Base-by-base conservation (phyloP, 2,888 invertebrate species). In the Melanostoma scalare region DNA sequence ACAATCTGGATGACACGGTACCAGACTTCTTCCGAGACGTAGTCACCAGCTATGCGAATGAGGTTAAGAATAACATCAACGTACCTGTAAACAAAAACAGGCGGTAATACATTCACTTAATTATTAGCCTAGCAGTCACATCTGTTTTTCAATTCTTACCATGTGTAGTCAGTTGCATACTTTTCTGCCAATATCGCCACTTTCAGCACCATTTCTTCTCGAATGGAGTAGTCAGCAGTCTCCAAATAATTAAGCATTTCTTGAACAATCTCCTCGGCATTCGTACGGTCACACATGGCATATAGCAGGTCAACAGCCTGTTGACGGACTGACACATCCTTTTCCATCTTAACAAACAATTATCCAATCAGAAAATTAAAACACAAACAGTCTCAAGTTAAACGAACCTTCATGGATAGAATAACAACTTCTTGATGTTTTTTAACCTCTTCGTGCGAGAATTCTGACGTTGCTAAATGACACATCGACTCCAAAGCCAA, bases 381-480 rank as follows among this genome's bases (percentile, higher is more conserved):
- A 20, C 20, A 20, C 20, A 20, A 20, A 20, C 20, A 20, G 1
- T 1, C 20, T 20, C 20, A 20, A 20, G 20, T 20, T 6, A 3
- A 31, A 60, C n/a, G 2, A 88, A 94, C 94, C 92, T 99, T 99
- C 94, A 99, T 96, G 3, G 99, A 99, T 67, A 98, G 94, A 88
- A 99, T 99, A 56, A 99, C 99, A 56, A 99, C 99, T 92, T 99
- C 99, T 92, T 99, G 99, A 90, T 99, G 99, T 89, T 99, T 99
- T 91, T 99, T 99, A 9, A 99, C 99, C 86, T 99, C 99, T 91
- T 99, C 99, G 92, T 99, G 99, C 38, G 99, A 99, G 92, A 99
- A 99, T 92, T 99, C 99, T 0, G 99, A 99, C 20, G 98, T 99
- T 58, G 99, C 99, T 89, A 99, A 93, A 91, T 99, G 96, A 91